A percentile compares a stretch with the other conserved stretches of the same genome.
phyloP scores from a whole-genome alignment of 30 jellyfish, hydroid and myxozoan species.

The Turritopsis dohrnii region DNA sequence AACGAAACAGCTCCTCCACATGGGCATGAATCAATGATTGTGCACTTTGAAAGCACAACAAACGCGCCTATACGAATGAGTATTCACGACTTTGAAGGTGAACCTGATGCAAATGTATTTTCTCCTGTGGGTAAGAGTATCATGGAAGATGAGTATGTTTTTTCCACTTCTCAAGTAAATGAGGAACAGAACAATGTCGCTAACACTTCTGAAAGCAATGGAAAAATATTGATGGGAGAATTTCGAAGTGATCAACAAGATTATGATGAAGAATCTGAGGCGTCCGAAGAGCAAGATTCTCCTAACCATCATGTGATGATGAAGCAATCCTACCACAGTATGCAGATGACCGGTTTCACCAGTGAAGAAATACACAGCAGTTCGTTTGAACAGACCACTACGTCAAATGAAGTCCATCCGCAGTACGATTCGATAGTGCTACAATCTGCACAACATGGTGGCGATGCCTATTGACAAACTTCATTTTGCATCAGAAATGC shows the following conservation, averaged over 20 bases:
- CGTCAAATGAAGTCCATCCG: not conserved
- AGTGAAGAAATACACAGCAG: not conserved
- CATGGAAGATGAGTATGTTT: constrained; percentile 4
- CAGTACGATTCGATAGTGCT: not conserved
- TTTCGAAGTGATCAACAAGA: not conserved
- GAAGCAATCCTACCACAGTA: not conserved
- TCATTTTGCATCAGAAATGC: too few species aligned
- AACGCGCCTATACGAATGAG: not conserved
- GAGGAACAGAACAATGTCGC: not conserved
- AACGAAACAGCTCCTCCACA: not conserved
- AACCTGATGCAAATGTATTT: not conserved
- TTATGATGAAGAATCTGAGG: constrained; percentile 12
- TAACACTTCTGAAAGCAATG: not conserved
- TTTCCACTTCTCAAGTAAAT: not conserved
- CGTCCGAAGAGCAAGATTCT: constrained; percentile 9
- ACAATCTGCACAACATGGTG: not conserved
- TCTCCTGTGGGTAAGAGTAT: not conserved
- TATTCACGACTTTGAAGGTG: not conserved
- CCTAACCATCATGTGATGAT: constrained; percentile 24
- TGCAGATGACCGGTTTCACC: not conserved
- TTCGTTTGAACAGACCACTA: not conserved
- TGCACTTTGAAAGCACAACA: constrained; percentile 10
- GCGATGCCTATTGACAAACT: not conserved
- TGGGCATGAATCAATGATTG: not conserved
- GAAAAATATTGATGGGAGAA: constrained; percentile 12